Conservation (phyloP, 1,140 invertebrate species). For the Heliothis subflexa region DNA sequence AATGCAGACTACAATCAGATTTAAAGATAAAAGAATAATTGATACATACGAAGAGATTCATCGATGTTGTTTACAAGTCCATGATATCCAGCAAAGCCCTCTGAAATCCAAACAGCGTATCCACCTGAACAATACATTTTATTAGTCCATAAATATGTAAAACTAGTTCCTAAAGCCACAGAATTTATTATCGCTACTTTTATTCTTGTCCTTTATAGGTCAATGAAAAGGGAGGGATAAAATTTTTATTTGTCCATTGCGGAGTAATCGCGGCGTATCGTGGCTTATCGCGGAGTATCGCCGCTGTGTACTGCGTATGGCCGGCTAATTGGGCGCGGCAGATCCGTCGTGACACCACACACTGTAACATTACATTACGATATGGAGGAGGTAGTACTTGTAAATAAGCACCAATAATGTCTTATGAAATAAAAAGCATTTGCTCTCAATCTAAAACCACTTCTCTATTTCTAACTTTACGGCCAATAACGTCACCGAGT, state of each 20-base stretch:
- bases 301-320: neutral
- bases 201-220: slow-evolving; percentile 42
- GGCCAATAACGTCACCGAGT: neutral
- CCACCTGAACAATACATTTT: slow-evolving; percentile 23
- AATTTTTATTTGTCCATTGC: slow-evolving; percentile 45
- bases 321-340: slow-evolving; percentile 67
- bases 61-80: no score
- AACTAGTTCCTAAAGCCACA: slow-evolving; percentile 42
- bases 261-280: slow-evolving; percentile 30
- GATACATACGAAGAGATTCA: no score
- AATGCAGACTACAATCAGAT: no score
- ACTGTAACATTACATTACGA: neutral
- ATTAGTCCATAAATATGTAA: slow-evolving; percentile 43
- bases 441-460: neutral
- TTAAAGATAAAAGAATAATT: no score
- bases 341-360: slow-evolving; percentile 51
- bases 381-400: neutral
- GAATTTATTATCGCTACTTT: slow-evolving; percentile 38
- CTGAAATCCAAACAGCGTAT: neutral
- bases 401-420: no score
- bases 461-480: neutral
- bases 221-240: slow-evolving; percentile 46
- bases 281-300: neutral
- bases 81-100: neutral
- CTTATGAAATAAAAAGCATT: neutral